Base-by-base conservation (phyloP, 2,113 vertebrate genomes). In the Centropus bengalensis region DNA sequence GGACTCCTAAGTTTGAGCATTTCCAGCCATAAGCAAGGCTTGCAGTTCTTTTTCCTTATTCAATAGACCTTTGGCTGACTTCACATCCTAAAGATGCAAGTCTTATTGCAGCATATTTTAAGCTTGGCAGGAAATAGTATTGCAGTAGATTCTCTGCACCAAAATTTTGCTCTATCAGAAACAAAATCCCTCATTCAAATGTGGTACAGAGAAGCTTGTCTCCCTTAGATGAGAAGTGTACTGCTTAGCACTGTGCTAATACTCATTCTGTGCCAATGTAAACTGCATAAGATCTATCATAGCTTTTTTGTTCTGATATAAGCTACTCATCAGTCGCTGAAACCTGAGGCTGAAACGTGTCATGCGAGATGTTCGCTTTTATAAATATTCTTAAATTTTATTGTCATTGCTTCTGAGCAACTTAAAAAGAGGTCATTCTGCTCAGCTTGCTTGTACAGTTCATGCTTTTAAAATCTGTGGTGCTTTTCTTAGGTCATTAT, bases 41-140 rank as follows among this genome's bases (percentile, higher is more conserved):
- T 92, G 82, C 92, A 95, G 68, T 94, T 74, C 71, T 96, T 83
- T 77, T 89, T 24, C 45, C 22, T 86, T 78, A 21, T 94, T 87
- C 74, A 58, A 82, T 95, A 97, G 89, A 84, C 95, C 95, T 91
- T 75, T 88, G 91, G 56, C 95, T 91, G 94, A 92, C 86, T 93
- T 94, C 69, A 77, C 78, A 64, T 96, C 92, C 75, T 89, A 28
- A 91, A 94, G 96, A 95, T 94, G 58, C 92, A 52, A 66, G 84
- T 92, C 83, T 92, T 96, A 40, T 47, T 89, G 79, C 94, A 95
- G 83, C 60, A 22, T 88, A 64, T 93, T 95, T 96, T 75, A 75
- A 92, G 89, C 74, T 94, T 97, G 95, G 89, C 91, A 95, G 42
- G 80, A 55, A 94, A 89, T 62, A 80, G 70, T 92, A 93, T 92